Conservation (phyloP, 2,797 vertebrate species). For the Melanotaenia boesemani region DNA sequence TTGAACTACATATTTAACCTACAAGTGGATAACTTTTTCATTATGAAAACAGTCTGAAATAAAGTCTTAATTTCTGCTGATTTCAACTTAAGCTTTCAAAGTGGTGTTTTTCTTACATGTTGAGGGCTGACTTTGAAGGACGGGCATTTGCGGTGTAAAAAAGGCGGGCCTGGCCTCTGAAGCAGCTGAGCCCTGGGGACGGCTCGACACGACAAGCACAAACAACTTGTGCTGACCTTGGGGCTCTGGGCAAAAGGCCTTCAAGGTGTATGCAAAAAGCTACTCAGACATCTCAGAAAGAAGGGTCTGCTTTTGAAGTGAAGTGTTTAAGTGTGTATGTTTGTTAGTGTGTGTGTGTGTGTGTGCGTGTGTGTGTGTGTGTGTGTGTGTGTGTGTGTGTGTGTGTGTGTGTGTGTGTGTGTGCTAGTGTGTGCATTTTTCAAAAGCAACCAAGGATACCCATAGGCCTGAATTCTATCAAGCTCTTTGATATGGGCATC, state of each 20-base stretch:
- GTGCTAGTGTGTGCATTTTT: constrained; percentile 65
- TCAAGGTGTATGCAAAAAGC: constrained; percentile 84
- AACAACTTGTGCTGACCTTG: constrained; percentile 84
- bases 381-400: constrained; percentile 42
- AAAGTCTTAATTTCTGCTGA: constrained; percentile 44
- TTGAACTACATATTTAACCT: constrained; percentile 7
- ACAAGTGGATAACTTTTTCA: constrained; percentile 14
- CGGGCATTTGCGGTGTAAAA: constrained; percentile 57
- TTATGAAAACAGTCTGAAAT: constrained; percentile 3
- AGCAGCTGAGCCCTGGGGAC: constrained; percentile 74
- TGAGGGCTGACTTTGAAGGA: constrained; percentile 75
- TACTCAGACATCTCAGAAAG: constrained; percentile 66
- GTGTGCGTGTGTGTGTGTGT: constrained; percentile 35
- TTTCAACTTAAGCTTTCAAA: constrained; percentile 37
- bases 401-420: constrained; percentile 41
- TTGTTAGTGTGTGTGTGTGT: constrained; percentile 26
- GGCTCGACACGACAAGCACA: constrained; percentile 73
- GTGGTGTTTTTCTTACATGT: constrained; percentile 62
- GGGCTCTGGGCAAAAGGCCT: constrained; percentile 79
- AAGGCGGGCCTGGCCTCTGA: constrained; percentile 59
- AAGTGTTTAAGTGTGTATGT: constrained; percentile 42
- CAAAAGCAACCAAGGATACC: constrained; percentile 83
- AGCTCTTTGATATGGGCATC: constrained; percentile 82
- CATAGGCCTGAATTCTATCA: constrained; percentile 85
- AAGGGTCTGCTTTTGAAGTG: constrained; percentile 79